Conservation (phyloP, 2,797 vertebrate species). For the Prionace glauca region DNA sequence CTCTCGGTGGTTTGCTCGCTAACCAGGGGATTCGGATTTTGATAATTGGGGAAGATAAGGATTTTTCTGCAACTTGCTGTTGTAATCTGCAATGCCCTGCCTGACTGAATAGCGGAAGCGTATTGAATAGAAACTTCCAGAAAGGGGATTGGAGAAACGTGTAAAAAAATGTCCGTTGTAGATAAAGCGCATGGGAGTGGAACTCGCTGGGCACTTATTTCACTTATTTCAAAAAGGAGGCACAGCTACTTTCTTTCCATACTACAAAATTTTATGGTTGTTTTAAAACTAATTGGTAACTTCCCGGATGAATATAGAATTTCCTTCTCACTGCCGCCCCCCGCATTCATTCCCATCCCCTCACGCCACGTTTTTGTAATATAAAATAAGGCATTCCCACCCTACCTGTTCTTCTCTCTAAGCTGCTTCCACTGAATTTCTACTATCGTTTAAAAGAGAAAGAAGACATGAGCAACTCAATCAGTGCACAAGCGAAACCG, state of each 20-base stretch:
- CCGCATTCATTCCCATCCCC: no score
- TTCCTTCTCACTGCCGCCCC: neutral
- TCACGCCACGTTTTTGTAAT: neutral
- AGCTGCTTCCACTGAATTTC: neutral
- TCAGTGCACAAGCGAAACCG: neutral
- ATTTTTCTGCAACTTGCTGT: neutral
- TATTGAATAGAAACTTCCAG: neutral
- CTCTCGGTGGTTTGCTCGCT: neutral
- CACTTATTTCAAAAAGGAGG: neutral
- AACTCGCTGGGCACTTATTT: neutral
- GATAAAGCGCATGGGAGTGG: neutral
- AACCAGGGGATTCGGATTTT: neutral
- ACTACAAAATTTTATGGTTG: neutral
- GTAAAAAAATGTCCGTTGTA: neutral
- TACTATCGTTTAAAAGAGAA: neutral
- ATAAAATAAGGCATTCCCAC: neutral
- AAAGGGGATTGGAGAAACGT: neutral
- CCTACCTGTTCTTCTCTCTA: neutral
- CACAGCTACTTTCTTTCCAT: neutral
- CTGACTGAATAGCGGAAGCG: neutral
- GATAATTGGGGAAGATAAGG: neutral
- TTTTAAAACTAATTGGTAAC: neutral
- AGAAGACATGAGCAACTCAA: neutral
- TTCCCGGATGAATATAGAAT: neutral
- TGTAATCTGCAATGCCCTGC: neutral